A percentile compares a stretch with the other conserved stretches of the same genome.
Conservation (phyloP, 2,888 invertebrate species). For the Amblyjoppa proteus region DNA sequence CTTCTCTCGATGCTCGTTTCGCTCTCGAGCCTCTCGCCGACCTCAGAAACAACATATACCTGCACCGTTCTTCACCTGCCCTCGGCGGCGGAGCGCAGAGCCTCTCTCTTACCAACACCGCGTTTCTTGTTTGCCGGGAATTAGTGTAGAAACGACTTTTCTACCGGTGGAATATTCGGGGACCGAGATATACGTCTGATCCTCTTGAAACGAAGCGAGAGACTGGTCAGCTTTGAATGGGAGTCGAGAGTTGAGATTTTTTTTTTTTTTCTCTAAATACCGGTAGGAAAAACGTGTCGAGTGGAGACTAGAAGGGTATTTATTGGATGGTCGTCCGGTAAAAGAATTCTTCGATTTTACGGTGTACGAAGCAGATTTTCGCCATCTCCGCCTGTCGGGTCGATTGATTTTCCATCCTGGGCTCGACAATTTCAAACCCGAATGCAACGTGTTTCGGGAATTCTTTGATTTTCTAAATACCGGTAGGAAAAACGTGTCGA, state of each 20-base stretch:
- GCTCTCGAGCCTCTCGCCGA: constrained; percentile 69
- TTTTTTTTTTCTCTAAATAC: constrained; percentile 27
- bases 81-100: neutral
- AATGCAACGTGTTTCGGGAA: constrained; percentile 69
- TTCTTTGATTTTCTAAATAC: constrained; percentile 4
- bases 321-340: neutral
- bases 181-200: constrained; percentile 26
- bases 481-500: constrained; percentile 48
- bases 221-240: constrained; percentile 2
- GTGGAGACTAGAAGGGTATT: constrained; percentile 23
- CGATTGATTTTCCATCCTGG: too few species aligned
- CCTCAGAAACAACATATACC: constrained; percentile 81
- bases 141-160: constrained; percentile 78
- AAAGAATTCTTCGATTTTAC: constrained; percentile 35
- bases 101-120: constrained; percentile 19
- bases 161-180: constrained; percentile 19
- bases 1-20: constrained; percentile 26
- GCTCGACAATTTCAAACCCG: too few species aligned
- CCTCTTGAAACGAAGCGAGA: constrained; percentile 13
- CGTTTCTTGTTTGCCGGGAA: constrained; percentile 75
- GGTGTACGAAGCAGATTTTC: constrained; percentile 25
- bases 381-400: neutral
- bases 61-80: constrained; percentile 75
- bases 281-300: constrained; percentile 49
- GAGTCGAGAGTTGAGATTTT: constrained; percentile 6